These are phyloP conservation scores for Goniozus legneri DNA, from an alignment of 1,140 invertebrate species.

Conservation along the genomic window DNA sequence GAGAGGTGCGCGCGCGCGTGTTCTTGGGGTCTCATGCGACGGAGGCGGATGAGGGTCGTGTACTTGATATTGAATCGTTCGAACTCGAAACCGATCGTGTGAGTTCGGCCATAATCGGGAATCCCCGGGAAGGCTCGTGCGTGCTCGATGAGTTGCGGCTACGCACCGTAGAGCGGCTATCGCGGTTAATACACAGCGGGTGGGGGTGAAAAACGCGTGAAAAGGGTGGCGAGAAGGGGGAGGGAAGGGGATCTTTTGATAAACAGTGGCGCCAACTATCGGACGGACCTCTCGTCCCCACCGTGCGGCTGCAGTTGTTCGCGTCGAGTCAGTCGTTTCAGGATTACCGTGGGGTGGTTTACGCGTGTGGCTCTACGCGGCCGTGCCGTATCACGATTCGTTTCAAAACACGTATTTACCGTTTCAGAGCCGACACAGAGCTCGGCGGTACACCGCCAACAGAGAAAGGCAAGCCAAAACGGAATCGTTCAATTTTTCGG, in stretches of 20 bases:
- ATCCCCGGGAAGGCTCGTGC: slow-evolving; percentile 8
- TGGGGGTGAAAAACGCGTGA: too few relatives aligned
- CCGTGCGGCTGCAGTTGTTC: slow-evolving; percentile 38
- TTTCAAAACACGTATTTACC: too few relatives aligned
- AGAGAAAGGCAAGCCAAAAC: too few relatives aligned
- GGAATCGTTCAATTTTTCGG: too few relatives aligned
- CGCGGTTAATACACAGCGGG: slow-evolving; percentile 5
- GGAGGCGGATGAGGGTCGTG: slow-evolving; percentile 28
- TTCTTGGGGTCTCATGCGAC: too few relatives aligned
- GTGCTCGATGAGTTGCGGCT: slow-evolving; percentile 10
- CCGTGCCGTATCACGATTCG: too few relatives aligned
- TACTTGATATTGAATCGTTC: slow-evolving; percentile 43
- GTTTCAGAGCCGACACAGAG: too few relatives aligned
- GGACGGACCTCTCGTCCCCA: slow-evolving; percentile 21
- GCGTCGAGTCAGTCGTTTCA: slow-evolving; percentile 48
- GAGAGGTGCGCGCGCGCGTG: too few relatives aligned
- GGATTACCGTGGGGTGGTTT: slow-evolving; percentile 42
- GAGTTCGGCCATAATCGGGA: slow-evolving; percentile 3
- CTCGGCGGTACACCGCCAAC: too few relatives aligned
- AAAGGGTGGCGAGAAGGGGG: too few relatives aligned
- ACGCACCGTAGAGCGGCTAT: slow-evolving; percentile 7
- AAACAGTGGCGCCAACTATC: slow-evolving; percentile 19
- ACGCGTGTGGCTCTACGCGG: slow-evolving; percentile 22
- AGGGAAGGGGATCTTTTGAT: too few relatives aligned
- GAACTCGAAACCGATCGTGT: slow-evolving; percentile 1